Base-by-base conservation (phyloP, 2,888 invertebrate species). In the Leuctra nigra region DNA sequence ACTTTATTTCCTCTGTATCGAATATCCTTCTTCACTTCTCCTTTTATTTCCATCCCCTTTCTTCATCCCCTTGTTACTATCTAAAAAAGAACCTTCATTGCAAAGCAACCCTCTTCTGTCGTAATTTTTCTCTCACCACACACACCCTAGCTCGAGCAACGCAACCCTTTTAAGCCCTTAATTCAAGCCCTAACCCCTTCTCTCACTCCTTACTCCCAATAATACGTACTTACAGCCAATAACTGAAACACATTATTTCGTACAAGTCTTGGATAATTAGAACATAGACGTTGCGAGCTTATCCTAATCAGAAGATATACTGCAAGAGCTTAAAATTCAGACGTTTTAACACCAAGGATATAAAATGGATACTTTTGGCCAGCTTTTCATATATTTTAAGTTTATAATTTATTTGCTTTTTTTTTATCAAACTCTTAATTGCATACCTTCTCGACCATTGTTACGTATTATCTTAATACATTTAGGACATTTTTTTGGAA, bases 111-210 rank as follows among this genome's bases (percentile, higher is more conserved):
- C n/a, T 20, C 50, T 35, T 33, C 22, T 14, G 50, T 35, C 50
- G 50, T 33, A 33, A 50, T 50, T 50, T 50, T 50, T 50, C 33
- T 50, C 50, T 50, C 50, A 50, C 50, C 50, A 33, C 50, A 50
- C 23, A 16, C 35, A 18, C 35, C 22, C 22, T 16, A 33, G 33
- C 41, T 29, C 11, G n/a, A n/a, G n/a, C n/a, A n/a, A n/a, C n/a
- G n/a, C n/a, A 16, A 50, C 50, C 50, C 50, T 50, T 41, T 50
- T 50, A 50, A 50, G 50, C 50, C 50, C 50, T 50, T 50, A 50
- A 50, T 50, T 50, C 50, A 33, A 50, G 50, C 18, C 33, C 50
- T 9, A 50, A 16, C 50, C 50, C 36, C 22, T 33, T 50, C n/a
- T n/a, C n/a, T n/a, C n/a, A n/a, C n/a, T n/a, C 33, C 50, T 33